Evolutionary conservation across 2,113 vertebrate genomes (phyloP), one percentile per base, ranked within the genome.

Genomic region (Periophthalmodon schlosseri): DNA sequence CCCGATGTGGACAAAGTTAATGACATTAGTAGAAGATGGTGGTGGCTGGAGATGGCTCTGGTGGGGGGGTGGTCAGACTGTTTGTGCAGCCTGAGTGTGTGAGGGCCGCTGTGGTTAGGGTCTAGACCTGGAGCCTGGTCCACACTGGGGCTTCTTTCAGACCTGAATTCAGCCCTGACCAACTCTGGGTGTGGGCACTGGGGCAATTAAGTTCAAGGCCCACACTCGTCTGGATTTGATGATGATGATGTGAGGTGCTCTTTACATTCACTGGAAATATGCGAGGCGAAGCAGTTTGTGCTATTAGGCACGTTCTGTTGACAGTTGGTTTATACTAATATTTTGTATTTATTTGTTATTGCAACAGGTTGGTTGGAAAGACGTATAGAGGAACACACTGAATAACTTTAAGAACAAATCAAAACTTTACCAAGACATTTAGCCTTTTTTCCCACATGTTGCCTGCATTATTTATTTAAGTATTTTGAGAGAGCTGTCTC

Each of bases 11-110:
- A 86, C 80, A 73, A 77, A 77, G 74, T 85, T 90, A 91, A 89
- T 91, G 85, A 84, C 78, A 33, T 76, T 85, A 76, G 65, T 85
- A 76, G 61, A 85, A 84, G 84, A 88, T 73, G 81, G 76, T 1
- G 8, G 83, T 66, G 6, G 18, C 52, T 56, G 52, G 81, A 86
- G 76, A 79, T 74, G 83, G 73, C 81, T 66, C 68, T 69, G 80
- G 66, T 60, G 57, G 57, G 23, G 57, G 57, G 79, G 85, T 24
- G 77, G 86, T 83, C 9, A 75, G 61, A 68, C 54, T 85, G 85
- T 92, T 91, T 92, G 84, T 85, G 72, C 75, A 73, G 81, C 69
- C 80, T 82, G 84, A 86, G 86, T 87, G 82, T 89, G 79, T 85
- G 83, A 80, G 84, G 81, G 58, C 80, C 60, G 68, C 79, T 84